Conservation (phyloP, 2,888 invertebrate species). For the Bruchidius siliquastri region DNA sequence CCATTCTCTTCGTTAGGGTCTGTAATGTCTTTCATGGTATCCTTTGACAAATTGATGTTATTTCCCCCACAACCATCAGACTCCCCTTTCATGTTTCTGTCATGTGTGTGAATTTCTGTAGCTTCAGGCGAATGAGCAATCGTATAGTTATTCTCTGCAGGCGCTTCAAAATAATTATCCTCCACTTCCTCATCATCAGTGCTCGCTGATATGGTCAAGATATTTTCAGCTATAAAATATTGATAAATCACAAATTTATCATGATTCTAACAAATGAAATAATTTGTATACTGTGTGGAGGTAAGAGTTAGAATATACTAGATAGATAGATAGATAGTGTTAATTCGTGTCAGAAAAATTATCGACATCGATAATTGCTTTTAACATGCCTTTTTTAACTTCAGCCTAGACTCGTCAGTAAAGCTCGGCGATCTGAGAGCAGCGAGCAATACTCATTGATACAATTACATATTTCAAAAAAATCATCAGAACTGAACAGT, state of each 20-base stretch:
- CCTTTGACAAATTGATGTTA: background rate
- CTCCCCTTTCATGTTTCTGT: background rate
- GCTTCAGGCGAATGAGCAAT: conserved; percentile 17
- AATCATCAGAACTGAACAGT: no score
- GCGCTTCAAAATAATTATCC: conserved; percentile 3
- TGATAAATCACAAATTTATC: background rate
- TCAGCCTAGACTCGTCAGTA: no score
- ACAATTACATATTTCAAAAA: no score
- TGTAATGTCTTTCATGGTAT: background rate
- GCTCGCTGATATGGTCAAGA: conserved; percentile 25
- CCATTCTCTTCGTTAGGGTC: background rate
- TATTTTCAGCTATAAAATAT: conserved; percentile 21
- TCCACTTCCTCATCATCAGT: conserved; percentile 15
- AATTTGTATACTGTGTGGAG: no score
- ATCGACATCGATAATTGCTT: no score
- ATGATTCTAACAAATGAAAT: no score
- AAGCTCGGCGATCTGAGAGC: no score
- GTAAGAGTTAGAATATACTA: no score
- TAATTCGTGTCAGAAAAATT: no score
- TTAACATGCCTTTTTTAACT: no score
- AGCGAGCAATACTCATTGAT: no score
- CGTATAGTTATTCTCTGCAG: conserved; percentile 21
- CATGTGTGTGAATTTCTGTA: conserved; percentile 13
- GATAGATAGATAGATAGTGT: no score
- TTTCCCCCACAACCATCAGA: background rate